phyloP scores from a whole-genome alignment of 2,888 invertebrate species.

The Xanthorhoe designata region DNA sequence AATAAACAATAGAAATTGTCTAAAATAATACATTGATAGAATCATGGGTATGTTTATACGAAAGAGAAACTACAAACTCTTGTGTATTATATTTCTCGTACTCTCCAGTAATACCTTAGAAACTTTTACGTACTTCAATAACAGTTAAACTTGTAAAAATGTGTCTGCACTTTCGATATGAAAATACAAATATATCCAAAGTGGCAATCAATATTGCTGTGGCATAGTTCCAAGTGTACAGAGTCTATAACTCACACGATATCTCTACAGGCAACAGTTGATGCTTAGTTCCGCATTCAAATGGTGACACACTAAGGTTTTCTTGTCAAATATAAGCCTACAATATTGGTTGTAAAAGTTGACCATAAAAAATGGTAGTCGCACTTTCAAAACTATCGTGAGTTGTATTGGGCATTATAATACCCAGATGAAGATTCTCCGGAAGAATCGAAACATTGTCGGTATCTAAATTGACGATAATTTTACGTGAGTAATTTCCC shows the following conservation, averaged over 20 bases:
- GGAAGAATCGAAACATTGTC: no score
- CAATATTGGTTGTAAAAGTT: no score
- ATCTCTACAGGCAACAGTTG: conserved; percentile 41
- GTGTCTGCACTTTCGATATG: conserved; percentile 36
- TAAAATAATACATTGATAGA: neutral
- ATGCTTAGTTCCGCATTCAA: conserved; percentile 22
- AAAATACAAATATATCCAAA: conserved; percentile 54
- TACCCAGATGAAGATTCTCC: no score
- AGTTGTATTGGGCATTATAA: no score
- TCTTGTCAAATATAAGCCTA: no score
- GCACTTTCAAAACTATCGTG: no score
- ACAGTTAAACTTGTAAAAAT: neutral
- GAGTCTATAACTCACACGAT: conserved; percentile 54
- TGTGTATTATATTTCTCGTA: neutral
- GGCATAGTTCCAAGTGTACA: conserved; percentile 57
- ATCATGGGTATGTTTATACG: no score
- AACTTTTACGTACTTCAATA: neutral
- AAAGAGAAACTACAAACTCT: neutral
- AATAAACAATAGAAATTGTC: no score
- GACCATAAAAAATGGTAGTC: no score
- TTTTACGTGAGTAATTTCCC: no score
- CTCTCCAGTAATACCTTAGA: neutral
- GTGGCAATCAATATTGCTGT: conserved; percentile 59
- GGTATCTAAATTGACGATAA: no score
- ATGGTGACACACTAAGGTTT: conserved; percentile 6